Conservation (phyloP, 2,888 invertebrate genomes). For the Creontiades dilutus region DNA sequence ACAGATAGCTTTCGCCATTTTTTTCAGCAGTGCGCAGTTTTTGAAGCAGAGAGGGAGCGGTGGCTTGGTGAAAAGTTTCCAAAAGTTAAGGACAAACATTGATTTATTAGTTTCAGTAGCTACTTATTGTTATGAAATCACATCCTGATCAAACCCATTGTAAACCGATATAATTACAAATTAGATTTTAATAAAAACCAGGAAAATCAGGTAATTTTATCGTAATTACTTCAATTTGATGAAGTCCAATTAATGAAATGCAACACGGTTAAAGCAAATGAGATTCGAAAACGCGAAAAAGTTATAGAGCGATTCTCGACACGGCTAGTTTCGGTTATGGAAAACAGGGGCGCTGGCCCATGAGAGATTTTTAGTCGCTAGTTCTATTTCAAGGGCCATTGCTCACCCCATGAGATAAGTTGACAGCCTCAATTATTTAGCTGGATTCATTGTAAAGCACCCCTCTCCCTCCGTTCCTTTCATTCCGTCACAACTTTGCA, state of each 20-base stretch:
- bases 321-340: slow-evolving; percentile 55
- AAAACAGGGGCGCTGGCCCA: slow-evolving; percentile 40
- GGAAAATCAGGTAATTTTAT: neutral
- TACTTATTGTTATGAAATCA: too few species aligned
- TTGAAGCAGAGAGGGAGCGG: too few species aligned
- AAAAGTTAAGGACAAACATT: too few species aligned
- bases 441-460: slow-evolving; percentile 57
- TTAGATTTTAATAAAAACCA: too few species aligned
- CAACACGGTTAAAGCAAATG: neutral
- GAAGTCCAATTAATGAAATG: neutral
- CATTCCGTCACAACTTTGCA: neutral
- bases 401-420: slow-evolving; percentile 67
- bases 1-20: too few species aligned
- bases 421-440: slow-evolving; percentile 69
- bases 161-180: too few species aligned
- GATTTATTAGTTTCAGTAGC: too few species aligned
- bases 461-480: neutral
- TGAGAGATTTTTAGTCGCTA: slow-evolving; percentile 68
- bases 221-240: neutral
- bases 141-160: too few species aligned
- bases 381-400: slow-evolving; percentile 72
- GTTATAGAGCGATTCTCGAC: slow-evolving; percentile 23
- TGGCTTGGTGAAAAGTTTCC: too few species aligned
- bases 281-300: slow-evolving; percentile 7
- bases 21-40: too few species aligned